Evolutionary conservation across 2,113 vertebrate genomes (phyloP), one percentile per base, ranked within the genome.

Genomic region (Scophthalmus maximus): DNA sequence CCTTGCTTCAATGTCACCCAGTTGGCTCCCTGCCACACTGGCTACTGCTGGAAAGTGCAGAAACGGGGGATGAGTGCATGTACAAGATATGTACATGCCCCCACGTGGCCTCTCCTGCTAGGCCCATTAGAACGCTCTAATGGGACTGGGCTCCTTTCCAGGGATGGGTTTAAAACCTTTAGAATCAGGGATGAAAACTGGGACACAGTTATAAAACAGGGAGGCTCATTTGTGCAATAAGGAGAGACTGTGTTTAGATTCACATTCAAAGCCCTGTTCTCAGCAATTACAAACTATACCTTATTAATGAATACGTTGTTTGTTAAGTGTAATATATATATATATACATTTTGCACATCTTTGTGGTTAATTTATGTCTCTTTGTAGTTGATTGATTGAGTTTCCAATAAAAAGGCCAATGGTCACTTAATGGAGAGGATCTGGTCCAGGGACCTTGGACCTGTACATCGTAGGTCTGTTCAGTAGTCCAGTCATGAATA

Each of bases 1-100:
- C 59, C 18, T 49, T 44, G 73, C 63, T 73, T 88, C 87, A 90
- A 86, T 58, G 87, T 87, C 80, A 88, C 84, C 75, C 71, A 79
- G 68, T 82, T 83, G 91, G 82, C 82, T 14, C 4, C 18, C 50
- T 11, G 78, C 78, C 82, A 82, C 53, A 56, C 22, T 17, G 52
- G 55, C 17, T 34, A 8, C 30, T 47, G 63, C 63, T 51, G 29
- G 23, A 53, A 22, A 27, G 52, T 34, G 51, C 46, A 42, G 70
- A n/a, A 60, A 29, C 0, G 22, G 30, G 46, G 36, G 55, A 75
- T n/a, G 38, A 81, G 40, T 53, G 44, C 17, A 73, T 27, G 73
- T 47, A 52, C 27, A 47, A 25, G 63, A 60, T 23, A 49, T 51
- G 50, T 78, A 60, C 64, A 27, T 36, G 59, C 29, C 53, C 29